These are phyloP conservation scores for Callipepla squamata DNA, from an alignment of 2,113 vertebrate genomes.

Conservation along the genomic window DNA sequence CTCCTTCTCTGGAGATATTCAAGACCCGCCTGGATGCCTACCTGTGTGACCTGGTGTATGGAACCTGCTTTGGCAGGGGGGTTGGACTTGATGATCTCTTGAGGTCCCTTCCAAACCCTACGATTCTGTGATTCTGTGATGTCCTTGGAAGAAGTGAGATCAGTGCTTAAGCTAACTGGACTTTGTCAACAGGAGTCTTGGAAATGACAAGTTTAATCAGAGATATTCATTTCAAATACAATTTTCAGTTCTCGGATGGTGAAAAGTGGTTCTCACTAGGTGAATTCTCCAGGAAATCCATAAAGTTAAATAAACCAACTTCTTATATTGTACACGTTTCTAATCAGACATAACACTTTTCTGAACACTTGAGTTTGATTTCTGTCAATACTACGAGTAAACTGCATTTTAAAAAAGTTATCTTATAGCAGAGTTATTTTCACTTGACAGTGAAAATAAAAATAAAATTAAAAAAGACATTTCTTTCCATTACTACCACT, in stretches of 20 bases:
- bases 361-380: not conserved
- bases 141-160: not conserved
- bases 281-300: not conserved
- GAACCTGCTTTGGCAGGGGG: no score
- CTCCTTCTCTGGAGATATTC: no score
- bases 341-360: not conserved
- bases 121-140: not conserved
- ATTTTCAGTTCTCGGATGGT: conserved; percentile 35
- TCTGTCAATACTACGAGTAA: not conserved
- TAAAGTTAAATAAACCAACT: conserved; percentile 18
- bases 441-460: not conserved
- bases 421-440: not conserved
- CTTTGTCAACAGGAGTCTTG: not conserved
- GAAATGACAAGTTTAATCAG: not conserved
- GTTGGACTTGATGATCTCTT: no score
- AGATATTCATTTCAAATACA: conserved; percentile 29
- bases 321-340: not conserved
- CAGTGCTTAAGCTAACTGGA: not conserved
- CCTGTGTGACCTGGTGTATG: no score
- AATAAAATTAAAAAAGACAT: not conserved
- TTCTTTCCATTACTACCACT: not conserved
- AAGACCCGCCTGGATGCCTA: no score
- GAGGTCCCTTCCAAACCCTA: no score
- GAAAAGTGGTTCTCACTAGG: conserved; percentile 43
- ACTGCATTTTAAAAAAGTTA: not conserved